These are phyloP conservation scores for Polydrusus cervinus DNA, from an alignment of 2,888 invertebrate genomes.

Conservation along the genomic window DNA sequence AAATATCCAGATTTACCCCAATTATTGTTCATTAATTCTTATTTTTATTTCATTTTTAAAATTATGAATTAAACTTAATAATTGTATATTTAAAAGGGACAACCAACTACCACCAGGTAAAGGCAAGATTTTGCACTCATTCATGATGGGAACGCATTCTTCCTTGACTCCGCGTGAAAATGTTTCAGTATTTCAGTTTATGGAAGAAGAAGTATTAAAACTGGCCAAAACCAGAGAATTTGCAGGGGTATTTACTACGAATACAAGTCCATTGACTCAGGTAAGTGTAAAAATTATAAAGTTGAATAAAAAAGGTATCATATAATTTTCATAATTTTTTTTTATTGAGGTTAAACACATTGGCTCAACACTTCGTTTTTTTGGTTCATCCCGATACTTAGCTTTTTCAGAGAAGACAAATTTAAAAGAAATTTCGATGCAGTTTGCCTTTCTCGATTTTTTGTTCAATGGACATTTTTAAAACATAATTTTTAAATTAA, in stretches of 20 bases:
- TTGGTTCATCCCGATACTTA: too few relatives aligned
- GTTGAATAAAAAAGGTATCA: neutral
- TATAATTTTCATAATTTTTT: neutral
- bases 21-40: too few relatives aligned
- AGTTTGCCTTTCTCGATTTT: too few relatives aligned
- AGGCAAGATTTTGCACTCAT: constrained; percentile 85
- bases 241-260: constrained; percentile 87
- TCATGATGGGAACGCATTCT: constrained; percentile 89
- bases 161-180: constrained; percentile 82
- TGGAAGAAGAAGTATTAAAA: constrained; percentile 84
- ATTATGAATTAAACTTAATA: too few relatives aligned
- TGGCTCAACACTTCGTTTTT: too few relatives aligned
- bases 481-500: too few relatives aligned
- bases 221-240: constrained; percentile 80
- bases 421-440: too few relatives aligned
- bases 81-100: constrained; percentile 69
- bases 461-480: too few relatives aligned
- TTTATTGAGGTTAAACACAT: too few relatives aligned
- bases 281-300: constrained; percentile 69
- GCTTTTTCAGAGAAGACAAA: too few relatives aligned
- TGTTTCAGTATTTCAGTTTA: constrained; percentile 83
- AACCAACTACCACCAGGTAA: constrained; percentile 77
- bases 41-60: too few relatives aligned
- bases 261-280: constrained; percentile 91
- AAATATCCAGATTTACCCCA: too few relatives aligned